Evolutionary conservation across 2,797 vertebrate species (phyloP), one percentile per base, ranked within the genome.

Genomic region (Enteromius thamalakanensis): DNA sequence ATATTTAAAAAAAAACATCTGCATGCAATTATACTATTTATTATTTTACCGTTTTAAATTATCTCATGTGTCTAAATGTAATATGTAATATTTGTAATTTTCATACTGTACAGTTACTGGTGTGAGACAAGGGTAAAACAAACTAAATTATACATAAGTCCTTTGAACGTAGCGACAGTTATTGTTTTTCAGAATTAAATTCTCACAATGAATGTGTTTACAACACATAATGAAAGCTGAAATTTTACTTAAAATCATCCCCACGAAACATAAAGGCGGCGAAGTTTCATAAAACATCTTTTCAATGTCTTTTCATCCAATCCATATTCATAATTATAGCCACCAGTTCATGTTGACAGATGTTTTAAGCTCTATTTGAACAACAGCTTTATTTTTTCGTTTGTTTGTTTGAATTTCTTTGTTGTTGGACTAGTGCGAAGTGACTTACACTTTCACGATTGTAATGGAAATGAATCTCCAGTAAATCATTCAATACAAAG

Each of bases 401-500:
- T 51, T 17, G 15, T 32, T 6, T 67, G 70, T 72, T 23, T 58
- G 23, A 60, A 70, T 42, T 68, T 76, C 45, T 69, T 34, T 6
- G 11, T 53, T 47, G 14, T 69, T 62, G 23, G 64, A 21, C 58
- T 53, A 17, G 11, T 47, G 67, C 6, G n/a, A 65, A 77, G 32
- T 64, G 8, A 53, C 3, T 85, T 64, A 42, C 76, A 68, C 47
- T 68, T 75, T 15, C 17, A 23, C 4, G n/a, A 65, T 40, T 71
- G 6, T 53, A 40, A 84, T 74, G 60, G 15, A 81, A 62, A 51
- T 81, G 47, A 68, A 85, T 81, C 32, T 64, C 4, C 42, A 49
- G 7, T 10, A 76, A 49, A 76, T 34, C 29, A 64, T 64, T 64
- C 60, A 64, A 11, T 55, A 42, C 29, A 70, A 11, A 77, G 55